A percentile compares a stretch with the other conserved stretches of the same genome.
These are phyloP conservation scores for Idaea aversata DNA, from an alignment of 2,888 invertebrate genomes.

Conservation along the genomic window DNA sequence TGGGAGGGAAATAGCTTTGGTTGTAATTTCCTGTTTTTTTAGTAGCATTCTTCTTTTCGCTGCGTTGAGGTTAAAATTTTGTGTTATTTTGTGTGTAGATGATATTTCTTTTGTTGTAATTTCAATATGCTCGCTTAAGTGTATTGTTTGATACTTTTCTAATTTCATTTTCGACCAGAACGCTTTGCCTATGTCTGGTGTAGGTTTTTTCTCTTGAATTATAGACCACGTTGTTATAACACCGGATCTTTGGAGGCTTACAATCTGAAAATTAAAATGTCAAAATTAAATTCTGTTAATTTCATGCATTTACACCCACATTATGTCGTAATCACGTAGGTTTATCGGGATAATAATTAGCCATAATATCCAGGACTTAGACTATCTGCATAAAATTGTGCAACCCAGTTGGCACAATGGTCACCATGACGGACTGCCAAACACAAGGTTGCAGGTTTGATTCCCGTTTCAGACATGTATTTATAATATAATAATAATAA, in stretches of 20 bases:
- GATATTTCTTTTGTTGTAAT: conserved; percentile 22
- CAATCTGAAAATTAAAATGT: conserved; percentile 48
- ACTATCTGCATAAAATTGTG: no score
- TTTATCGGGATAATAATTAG: no score
- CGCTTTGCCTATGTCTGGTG: conserved; percentile 59
- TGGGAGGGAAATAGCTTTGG: conserved; percentile 42
- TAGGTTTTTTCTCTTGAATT: conserved; percentile 53
- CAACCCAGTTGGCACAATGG: no score
- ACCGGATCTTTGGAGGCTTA: conserved; percentile 59
- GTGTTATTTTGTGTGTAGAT: conserved; percentile 7
- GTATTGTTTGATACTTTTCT: conserved; percentile 54
- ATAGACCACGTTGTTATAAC: conserved; percentile 64
- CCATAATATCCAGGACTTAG: no score
- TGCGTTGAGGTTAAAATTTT: conserved; percentile 55
- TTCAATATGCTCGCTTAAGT: conserved; percentile 49
- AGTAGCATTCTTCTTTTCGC: conserved; percentile 54
- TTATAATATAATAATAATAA: no score
- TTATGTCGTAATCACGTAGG: no score
- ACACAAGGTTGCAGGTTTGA: no score
- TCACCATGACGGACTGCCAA: no score
- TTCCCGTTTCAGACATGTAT: no score
- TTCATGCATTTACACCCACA: no score
- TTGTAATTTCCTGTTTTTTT: conserved; percentile 48
- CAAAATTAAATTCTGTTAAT: no score
- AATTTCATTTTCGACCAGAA: conserved; percentile 65